A percentile compares a stretch with the other conserved stretches of the same genome.
phyloP scores from a whole-genome alignment of 2,113 vertebrate genomes.

The Myiozetetes cayanensis region DNA sequence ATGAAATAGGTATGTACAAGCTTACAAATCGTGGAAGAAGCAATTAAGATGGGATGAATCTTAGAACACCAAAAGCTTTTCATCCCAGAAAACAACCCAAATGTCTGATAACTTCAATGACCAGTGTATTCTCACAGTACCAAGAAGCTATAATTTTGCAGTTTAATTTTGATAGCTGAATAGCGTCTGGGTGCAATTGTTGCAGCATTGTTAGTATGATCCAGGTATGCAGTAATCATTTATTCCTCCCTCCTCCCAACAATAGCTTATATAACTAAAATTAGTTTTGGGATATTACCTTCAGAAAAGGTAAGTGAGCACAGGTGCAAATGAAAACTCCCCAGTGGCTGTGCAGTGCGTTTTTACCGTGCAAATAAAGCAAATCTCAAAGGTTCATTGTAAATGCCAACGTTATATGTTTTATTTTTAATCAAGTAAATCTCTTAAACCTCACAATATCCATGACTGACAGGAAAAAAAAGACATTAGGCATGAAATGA shows the following conservation, averaged over 20 bases:
- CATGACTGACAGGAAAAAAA: slow-evolving; percentile 79
- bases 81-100: background rate
- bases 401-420: slow-evolving; percentile 80
- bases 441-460: slow-evolving; percentile 79
- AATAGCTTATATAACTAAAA: background rate
- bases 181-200: background rate
- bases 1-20: background rate
- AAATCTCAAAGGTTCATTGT: slow-evolving; percentile 2
- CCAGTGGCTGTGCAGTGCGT: background rate
- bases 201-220: background rate
- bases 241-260: background rate
- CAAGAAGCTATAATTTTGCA: background rate
- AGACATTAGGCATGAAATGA: slow-evolving; percentile 75
- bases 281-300: too few relatives aligned
- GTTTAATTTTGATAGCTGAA: background rate
- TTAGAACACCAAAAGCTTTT: slow-evolving; percentile 3
- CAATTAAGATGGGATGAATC: background rate
- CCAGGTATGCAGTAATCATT: background rate
- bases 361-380: background rate
- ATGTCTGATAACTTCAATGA: background rate
- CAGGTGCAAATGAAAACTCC: background rate
- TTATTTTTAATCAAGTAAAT: slow-evolving; percentile 84
- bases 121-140: background rate
- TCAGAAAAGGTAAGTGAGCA: background rate
- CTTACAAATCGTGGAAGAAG: background rate